phyloP scores from a whole-genome alignment of 2,797 vertebrate species.

The Holocentrus rufus region DNA sequence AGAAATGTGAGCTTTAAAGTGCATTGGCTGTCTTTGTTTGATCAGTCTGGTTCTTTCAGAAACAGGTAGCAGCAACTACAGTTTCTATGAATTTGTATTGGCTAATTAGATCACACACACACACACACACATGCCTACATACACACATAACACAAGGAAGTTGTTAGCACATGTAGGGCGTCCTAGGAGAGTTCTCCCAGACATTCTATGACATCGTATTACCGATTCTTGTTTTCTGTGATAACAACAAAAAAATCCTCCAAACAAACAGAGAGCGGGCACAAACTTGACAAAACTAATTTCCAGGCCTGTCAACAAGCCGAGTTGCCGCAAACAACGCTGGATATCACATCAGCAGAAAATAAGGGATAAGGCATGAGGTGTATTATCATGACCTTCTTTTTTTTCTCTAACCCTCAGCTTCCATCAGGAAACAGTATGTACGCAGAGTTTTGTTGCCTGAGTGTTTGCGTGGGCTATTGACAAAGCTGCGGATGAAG shows the following conservation, averaged over 20 bases:
- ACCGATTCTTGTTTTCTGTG: conserved; percentile 26
- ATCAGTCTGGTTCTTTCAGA: conserved; percentile 56
- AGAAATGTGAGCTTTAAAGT: conserved; percentile 45
- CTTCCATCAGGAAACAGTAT: conserved; percentile 30
- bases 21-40: conserved; percentile 51
- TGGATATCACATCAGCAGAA: conserved; percentile 52
- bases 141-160: conserved; percentile 18
- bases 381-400: conserved; percentile 57
- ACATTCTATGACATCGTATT: conserved; percentile 23
- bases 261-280: conserved; percentile 37
- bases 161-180: conserved; percentile 44
- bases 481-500: conserved; percentile 56
- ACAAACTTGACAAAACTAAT: conserved; percentile 65
- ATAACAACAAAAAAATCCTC: conserved; percentile 48
- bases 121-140: neutral
- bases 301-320: conserved; percentile 55
- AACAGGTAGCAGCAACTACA: conserved; percentile 51
- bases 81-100: conserved; percentile 47
- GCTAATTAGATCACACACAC: conserved; percentile 61
- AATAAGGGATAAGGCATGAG: conserved; percentile 48
- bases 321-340: conserved; percentile 32
- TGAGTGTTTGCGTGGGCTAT: conserved; percentile 58
- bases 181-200: conserved; percentile 35
- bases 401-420: conserved; percentile 34
- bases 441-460: conserved; percentile 60